A percentile compares a stretch with the other conserved stretches of the same genome.
phyloP scores from a whole-genome alignment of 2,797 vertebrate genomes.

The Anguilla pacifica region DNA sequence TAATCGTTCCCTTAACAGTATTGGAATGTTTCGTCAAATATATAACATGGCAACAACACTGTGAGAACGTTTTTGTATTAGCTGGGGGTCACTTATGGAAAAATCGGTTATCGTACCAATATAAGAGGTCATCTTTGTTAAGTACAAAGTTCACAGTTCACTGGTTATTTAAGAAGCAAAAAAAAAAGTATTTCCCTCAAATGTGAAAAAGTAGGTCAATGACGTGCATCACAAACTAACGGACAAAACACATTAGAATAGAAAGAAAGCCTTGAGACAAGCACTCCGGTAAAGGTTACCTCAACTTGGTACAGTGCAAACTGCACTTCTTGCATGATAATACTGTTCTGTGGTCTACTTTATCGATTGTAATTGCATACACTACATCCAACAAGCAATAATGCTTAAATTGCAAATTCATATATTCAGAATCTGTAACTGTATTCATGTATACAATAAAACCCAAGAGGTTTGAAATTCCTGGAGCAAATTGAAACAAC shows the following conservation, averaged over 20 bases:
- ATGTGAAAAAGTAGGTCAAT: neutral
- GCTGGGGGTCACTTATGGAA: neutral
- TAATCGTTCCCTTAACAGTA: too few species aligned
- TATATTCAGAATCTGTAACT: neutral
- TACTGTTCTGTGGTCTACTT: neutral
- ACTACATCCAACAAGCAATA: neutral
- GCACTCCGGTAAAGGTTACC: neutral
- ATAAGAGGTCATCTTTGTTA: neutral
- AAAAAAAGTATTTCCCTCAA: neutral
- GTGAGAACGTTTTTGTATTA: too few species aligned
- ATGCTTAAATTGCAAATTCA: neutral
- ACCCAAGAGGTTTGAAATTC: neutral
- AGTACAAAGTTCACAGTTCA: neutral
- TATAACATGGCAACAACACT: too few species aligned
- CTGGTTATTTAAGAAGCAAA: neutral
- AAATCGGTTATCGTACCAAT: neutral
- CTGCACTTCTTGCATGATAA: neutral
- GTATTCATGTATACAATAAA: neutral
- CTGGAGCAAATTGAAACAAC: neutral
- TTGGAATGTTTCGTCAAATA: too few species aligned
- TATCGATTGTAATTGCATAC: neutral
- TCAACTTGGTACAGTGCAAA: neutral
- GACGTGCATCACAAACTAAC: neutral
- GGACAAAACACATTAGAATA: neutral
- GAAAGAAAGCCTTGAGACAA: neutral